Evolutionary conservation across 1,140 invertebrate genomes (phyloP), one percentile per base, ranked within the genome.

Genomic region (Bicyclus anynana): DNA sequence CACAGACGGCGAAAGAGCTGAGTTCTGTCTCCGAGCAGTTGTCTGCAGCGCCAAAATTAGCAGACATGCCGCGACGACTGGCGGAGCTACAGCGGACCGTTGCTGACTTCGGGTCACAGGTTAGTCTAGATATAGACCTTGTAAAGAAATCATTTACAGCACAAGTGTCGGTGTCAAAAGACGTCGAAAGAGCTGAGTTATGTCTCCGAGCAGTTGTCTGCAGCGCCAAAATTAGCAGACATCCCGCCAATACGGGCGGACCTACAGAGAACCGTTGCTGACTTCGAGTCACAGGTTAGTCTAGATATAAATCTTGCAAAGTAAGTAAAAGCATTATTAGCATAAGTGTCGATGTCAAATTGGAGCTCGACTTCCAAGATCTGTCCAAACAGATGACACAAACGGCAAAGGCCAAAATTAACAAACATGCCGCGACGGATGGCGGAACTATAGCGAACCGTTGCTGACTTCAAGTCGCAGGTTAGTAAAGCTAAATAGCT

Each of bases 31-130:
- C 92, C 53, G 87, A 90, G 6, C 89, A 89, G 65, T 74, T 93
- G 23, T 89, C 91, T 29, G 88, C 83, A 6, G 90, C 90, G 4
- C 92, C 92, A 0, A 89, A 91, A 67, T 72, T 93, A 27, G 90
- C 89, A 1, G 91, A 90, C 61, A 89, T 91, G 44, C 92, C 92
- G 21, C 77, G 84, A 44, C 79, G 90, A 46, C 65, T 93, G 16
- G 81, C 89, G 2, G 89, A 85, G 5, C 61, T 93, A 21, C 85
- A 89, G 37, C 80, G 77, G n/a, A 92, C 85, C 53, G 91, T 93
- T 4, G 91, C 89, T 2, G 82, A 89, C 29, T 89, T 93, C 53
- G 92, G 92, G 2, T 92, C 92, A 53, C 89, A 84, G 74, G 84
- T 86, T 35, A 48, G 48, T 50, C 10, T 51, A n/a, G n/a, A n/a